Conservation (phyloP, 2,113 vertebrate species). For the Machaerirhynchus nigripectus region DNA sequence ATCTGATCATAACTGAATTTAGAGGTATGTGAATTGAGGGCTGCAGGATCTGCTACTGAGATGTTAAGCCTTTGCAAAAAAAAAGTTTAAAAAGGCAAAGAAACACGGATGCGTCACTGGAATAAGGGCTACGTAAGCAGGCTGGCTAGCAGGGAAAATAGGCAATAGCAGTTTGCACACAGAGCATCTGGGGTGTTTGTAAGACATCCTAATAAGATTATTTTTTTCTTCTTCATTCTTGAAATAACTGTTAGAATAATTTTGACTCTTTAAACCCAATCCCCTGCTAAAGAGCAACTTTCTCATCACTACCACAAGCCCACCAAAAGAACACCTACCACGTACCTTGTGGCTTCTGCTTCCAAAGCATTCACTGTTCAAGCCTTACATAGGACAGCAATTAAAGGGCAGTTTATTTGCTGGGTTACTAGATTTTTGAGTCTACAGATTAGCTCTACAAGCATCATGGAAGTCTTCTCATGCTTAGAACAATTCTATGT, state of each 20-base stretch:
- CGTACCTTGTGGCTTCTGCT: fast-evolving
- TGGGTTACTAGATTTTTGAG: not conserved
- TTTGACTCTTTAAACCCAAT: not conserved
- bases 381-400: not conserved
- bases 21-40: not conserved
- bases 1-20: not conserved
- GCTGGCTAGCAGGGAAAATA: not conserved
- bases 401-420: not conserved
- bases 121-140: not conserved
- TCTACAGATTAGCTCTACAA: not conserved
- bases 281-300: not conserved
- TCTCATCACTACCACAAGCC: not conserved
- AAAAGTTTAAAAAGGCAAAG: not conserved
- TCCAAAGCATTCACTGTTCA: not conserved
- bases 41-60: not conserved
- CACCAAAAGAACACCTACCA: not conserved
- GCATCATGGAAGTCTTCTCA: not conserved
- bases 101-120: not conserved
- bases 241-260: not conserved
- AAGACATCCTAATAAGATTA: not conserved
- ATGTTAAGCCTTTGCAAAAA: not conserved
- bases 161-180: not conserved
- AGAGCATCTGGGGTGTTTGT: not conserved
- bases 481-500: not conserved
- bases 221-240: not conserved